Conservation (phyloP, 2,888 invertebrate species). For the Stenoptilia bipunctidactyla region DNA sequence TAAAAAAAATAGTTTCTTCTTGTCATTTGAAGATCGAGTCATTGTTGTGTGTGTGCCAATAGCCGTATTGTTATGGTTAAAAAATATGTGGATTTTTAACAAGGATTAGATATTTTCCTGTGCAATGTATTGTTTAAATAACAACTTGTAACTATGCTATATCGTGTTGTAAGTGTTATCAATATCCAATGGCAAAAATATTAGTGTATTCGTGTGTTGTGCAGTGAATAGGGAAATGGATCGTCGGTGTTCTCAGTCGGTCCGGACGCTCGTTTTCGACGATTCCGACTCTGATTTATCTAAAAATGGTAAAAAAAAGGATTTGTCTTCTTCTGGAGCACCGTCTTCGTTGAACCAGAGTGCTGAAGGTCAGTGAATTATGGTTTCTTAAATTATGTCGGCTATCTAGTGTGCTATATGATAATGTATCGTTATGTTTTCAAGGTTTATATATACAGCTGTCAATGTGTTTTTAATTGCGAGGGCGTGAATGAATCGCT, state of each 20-base stretch:
- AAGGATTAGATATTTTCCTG: no score
- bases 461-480: slow-evolving; percentile 33
- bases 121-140: no score
- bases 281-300: slow-evolving; percentile 74
- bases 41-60: no score
- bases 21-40: no score
- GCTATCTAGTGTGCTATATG: slow-evolving; percentile 18
- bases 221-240: slow-evolving; percentile 59
- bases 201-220: slow-evolving; percentile 48
- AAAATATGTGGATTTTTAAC: no score
- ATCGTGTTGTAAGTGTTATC: slow-evolving; percentile 21
- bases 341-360: slow-evolving; percentile 55
- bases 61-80: no score
- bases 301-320: slow-evolving; percentile 52
- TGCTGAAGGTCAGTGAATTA: slow-evolving; percentile 47
- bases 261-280: slow-evolving; percentile 82
- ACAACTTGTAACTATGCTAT: not conserved
- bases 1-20: no score
- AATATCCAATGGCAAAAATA: slow-evolving; percentile 56
- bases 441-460: slow-evolving; percentile 48
- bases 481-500: slow-evolving; percentile 34
- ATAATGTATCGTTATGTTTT: slow-evolving; percentile 33
- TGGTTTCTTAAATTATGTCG: not conserved
- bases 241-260: slow-evolving; percentile 77
- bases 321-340: slow-evolving; percentile 38